phyloP scores from a whole-genome alignment of 2,888 invertebrate genomes.

The Dastarcus helophoroides region DNA sequence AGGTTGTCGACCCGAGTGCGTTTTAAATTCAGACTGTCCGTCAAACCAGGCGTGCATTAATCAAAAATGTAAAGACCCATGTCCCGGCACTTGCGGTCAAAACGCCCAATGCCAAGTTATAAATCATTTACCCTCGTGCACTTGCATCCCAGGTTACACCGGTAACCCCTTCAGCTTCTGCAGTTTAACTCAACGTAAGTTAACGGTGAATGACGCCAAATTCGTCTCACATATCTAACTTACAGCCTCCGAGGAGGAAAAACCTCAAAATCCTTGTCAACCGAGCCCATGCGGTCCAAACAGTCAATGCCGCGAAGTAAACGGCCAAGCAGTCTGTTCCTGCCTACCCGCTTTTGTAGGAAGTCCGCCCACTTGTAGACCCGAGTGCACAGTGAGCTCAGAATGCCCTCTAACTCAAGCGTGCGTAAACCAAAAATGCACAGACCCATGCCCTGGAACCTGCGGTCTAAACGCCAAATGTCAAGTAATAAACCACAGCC shows the following conservation, averaged over 20 bases:
- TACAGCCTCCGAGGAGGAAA: slow-evolving; percentile 10
- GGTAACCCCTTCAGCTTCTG: slow-evolving; percentile 27
- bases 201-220: neutral
- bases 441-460: slow-evolving; percentile 56
- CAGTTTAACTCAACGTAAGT: slow-evolving; percentile 15
- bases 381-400: slow-evolving; percentile 57
- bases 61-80: slow-evolving; percentile 69
- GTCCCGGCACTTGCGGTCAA: slow-evolving; percentile 66
- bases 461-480: slow-evolving; percentile 63
- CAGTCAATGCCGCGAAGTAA: slow-evolving; percentile 58
- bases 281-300: slow-evolving; percentile 75
- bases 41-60: slow-evolving; percentile 60
- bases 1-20: slow-evolving; percentile 65
- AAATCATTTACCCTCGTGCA: slow-evolving; percentile 59
- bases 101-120: slow-evolving; percentile 65
- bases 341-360: slow-evolving; percentile 54
- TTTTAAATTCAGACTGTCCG: slow-evolving; percentile 58
- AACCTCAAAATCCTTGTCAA: slow-evolving; percentile 49
- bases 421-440: slow-evolving; percentile 55
- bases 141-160: slow-evolving; percentile 38
- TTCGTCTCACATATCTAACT: neutral
- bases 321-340: slow-evolving; percentile 57
- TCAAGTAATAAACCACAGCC: slow-evolving; percentile 57
- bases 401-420: slow-evolving; percentile 56
- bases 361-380: slow-evolving; percentile 55